phyloP scores from a whole-genome alignment of 1,140 invertebrate genomes.

The Temnothorax nylanderi region DNA sequence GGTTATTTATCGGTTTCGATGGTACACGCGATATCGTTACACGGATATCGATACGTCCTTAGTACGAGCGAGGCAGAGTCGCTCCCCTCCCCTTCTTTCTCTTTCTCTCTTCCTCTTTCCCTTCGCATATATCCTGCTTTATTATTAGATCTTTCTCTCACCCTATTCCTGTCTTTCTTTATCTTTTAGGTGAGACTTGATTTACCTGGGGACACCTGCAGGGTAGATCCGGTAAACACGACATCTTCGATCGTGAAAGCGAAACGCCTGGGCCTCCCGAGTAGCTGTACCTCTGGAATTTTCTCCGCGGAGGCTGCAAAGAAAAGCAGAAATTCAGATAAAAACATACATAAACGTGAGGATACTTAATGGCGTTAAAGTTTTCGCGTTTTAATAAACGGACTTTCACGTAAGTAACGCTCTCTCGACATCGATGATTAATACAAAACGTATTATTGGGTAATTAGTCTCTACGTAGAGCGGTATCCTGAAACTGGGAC shows the following conservation, averaged over 20 bases:
- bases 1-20: conserved; percentile 85
- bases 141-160: background rate
- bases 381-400: conserved; percentile 5
- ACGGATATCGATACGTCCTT: conserved; percentile 84
- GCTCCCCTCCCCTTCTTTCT: conserved; percentile 15
- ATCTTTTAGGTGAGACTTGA: conserved; percentile 44
- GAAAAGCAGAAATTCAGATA: conserved; percentile 20
- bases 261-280: conserved; percentile 37
- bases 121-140: conserved; percentile 22
- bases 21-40: conserved; percentile 84
- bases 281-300: conserved; percentile 26
- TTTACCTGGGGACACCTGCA: conserved; percentile 61
- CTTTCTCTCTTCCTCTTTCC: conserved; percentile 27
- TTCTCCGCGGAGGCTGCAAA: conserved; percentile 14
- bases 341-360: background rate
- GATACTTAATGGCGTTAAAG: background rate
- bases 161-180: background rate
- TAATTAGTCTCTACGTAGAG: conserved; percentile 33
- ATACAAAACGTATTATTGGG: conserved; percentile 43
- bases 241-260: conserved; percentile 55
- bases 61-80: conserved; percentile 56
- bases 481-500: conserved; percentile 54
- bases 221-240: conserved; percentile 52
- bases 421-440: conserved; percentile 39
- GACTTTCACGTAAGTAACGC: conserved; percentile 6